A percentile compares a stretch with the other conserved stretches of the same genome.
These are phyloP conservation scores for Punctoribates punctum DNA, from an alignment of 2,888 invertebrate species.

Conservation along the genomic window DNA sequence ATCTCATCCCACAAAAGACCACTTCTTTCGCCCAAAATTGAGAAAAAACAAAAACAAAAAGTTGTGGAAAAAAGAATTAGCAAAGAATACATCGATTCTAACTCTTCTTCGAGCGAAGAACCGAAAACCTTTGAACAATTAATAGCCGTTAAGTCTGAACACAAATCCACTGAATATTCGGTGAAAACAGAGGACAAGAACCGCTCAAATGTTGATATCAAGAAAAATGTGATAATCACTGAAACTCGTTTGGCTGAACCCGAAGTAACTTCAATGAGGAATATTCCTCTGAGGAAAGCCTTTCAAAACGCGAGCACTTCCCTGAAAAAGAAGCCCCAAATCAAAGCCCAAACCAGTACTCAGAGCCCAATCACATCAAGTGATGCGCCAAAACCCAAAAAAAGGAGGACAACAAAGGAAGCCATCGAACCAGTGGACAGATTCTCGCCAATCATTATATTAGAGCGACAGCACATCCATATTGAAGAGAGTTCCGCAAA, in stretches of 20 bases:
- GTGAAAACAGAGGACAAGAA: neutral
- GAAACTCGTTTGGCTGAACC: neutral
- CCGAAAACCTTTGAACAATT: no score
- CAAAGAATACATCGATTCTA: neutral
- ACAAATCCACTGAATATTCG: no score
- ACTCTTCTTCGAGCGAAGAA: no score
- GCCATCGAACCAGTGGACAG: neutral
- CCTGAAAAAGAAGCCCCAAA: neutral
- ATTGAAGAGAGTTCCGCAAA: neutral
- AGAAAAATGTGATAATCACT: neutral
- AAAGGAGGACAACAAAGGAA: neutral
- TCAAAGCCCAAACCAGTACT: neutral
- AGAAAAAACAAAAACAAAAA: neutral
- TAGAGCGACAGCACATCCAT: neutral
- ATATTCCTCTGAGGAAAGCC: neutral
- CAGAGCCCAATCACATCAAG: no score
- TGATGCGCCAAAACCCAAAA: neutral
- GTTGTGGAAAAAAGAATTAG: no score
- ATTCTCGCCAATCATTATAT: constrained; percentile 24
- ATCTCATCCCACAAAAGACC: no score
- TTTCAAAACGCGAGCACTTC: neutral
- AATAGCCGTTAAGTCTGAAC: no score
- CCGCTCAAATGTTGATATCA: neutral
- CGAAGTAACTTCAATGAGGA: neutral
- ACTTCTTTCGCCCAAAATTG: neutral